phyloP scores from a whole-genome alignment of 2,113 vertebrate species.

The Lepus timidus region DNA sequence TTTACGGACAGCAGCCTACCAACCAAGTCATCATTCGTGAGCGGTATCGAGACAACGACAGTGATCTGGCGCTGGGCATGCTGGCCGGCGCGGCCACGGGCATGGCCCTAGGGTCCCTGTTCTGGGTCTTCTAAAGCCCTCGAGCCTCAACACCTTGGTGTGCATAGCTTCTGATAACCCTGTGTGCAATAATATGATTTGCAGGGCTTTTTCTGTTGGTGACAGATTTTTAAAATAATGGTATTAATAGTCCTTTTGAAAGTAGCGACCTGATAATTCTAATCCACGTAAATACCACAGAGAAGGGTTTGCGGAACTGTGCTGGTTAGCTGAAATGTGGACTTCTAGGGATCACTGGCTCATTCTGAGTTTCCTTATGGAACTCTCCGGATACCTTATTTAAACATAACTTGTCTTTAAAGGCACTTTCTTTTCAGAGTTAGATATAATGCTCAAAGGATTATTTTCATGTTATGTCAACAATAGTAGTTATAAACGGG shows the following conservation, averaged over 20 bases:
- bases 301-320: conserved; percentile 56
- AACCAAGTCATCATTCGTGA: conserved; percentile 94
- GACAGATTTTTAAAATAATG: conserved; percentile 80
- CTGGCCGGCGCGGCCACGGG: conserved; percentile 96
- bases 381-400: neutral
- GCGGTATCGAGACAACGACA: conserved; percentile 91
- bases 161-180: conserved; percentile 81
- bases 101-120: conserved; percentile 96
- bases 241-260: conserved; percentile 83
- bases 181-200: conserved; percentile 85
- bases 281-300: conserved; percentile 76
- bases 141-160: neutral
- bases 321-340: conserved; percentile 64
- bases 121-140: conserved; percentile 94
- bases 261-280: conserved; percentile 81
- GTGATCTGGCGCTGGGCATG: conserved; percentile 95
- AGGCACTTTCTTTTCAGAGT: conserved; percentile 51
- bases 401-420: conserved; percentile 61
- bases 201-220: conserved; percentile 84
- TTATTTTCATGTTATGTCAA: conserved; percentile 42
- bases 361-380: conserved; percentile 59
- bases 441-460: conserved; percentile 28
- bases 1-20: conserved; percentile 88
- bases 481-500: neutral
- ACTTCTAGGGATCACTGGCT: conserved; percentile 30